Evolutionary conservation across 2,888 invertebrate species (phyloP).

Genomic region (Stenichneumon culpator): DNA sequence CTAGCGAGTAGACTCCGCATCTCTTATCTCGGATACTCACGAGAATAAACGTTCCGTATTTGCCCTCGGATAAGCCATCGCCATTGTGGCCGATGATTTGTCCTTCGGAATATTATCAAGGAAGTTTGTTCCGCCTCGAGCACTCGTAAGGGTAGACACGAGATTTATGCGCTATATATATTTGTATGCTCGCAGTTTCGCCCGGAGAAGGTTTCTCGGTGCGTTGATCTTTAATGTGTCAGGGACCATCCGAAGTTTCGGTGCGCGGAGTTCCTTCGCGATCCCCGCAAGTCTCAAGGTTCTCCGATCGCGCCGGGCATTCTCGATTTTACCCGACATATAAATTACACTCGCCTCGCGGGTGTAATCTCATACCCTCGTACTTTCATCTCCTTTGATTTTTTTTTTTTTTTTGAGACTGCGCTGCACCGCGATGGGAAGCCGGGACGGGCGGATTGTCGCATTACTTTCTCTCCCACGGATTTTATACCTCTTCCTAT

Average conservation of each 20-base stretch:
- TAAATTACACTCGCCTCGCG: constrained; percentile 28
- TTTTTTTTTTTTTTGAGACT: constrained; percentile 17
- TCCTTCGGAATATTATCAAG: neutral
- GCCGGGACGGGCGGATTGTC: constrained; percentile 31
- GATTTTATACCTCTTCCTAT: neutral
- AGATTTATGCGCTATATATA: neutral
- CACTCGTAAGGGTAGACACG: neutral
- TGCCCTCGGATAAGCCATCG: neutral
- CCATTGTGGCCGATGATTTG: constrained; percentile 1
- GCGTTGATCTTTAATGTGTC: constrained; percentile 44
- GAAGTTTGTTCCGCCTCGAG: constrained; percentile 24
- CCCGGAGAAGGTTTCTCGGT: neutral
- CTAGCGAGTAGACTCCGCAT: neutral
- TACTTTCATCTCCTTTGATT: constrained; percentile 35
- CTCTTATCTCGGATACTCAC: constrained; percentile 49
- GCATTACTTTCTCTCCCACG: constrained; percentile 44
- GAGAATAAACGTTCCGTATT: constrained; percentile 1
- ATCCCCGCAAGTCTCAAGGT: constrained; percentile 20
- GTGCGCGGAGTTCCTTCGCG: neutral
- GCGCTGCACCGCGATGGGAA: neutral
- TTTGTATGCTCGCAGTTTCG: constrained; percentile 7
- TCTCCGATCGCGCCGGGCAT: constrained; percentile 11
- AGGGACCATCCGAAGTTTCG: constrained; percentile 43
- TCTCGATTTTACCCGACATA: constrained; percentile 22
- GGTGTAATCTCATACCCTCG: constrained; percentile 18